Evolutionary conservation across 2,113 vertebrate genomes (phyloP).

Genomic region (Anarhynchus alexandrinus): DNA sequence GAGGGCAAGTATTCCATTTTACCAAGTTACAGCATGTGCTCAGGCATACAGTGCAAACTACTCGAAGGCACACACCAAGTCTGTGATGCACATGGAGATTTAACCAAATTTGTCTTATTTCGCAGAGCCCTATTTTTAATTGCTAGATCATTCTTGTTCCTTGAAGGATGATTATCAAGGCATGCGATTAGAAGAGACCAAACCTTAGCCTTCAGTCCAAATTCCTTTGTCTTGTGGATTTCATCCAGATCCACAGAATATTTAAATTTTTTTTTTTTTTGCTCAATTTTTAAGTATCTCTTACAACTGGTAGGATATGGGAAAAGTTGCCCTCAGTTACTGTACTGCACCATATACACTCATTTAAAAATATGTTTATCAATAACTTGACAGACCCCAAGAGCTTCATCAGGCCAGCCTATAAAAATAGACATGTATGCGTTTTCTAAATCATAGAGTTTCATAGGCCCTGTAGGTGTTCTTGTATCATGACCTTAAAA

Average conservation of each 20-base stretch:
- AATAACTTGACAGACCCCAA: background rate
- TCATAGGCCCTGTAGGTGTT: background rate
- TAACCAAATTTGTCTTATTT: background rate
- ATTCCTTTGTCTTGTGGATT: background rate
- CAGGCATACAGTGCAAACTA: background rate
- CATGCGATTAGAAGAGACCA: background rate
- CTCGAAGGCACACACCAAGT: background rate
- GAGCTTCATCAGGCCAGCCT: background rate
- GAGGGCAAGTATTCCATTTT: background rate
- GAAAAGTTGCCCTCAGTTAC: background rate
- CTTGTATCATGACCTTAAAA: background rate
- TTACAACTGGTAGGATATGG: background rate
- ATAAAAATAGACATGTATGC: background rate
- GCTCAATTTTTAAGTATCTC: background rate
- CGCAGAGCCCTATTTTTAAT: background rate
- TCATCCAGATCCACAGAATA: background rate
- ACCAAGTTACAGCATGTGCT: background rate
- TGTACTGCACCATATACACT: background rate
- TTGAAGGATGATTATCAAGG: background rate
- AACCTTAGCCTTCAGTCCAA: background rate
- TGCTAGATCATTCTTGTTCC: background rate
- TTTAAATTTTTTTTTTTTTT: background rate
- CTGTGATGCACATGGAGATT: background rate
- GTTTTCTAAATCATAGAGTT: background rate
- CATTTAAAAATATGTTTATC: background rate